Evolutionary conservation across 1,140 invertebrate species (phyloP).

Genomic region (Asbolus verrucosus): DNA sequence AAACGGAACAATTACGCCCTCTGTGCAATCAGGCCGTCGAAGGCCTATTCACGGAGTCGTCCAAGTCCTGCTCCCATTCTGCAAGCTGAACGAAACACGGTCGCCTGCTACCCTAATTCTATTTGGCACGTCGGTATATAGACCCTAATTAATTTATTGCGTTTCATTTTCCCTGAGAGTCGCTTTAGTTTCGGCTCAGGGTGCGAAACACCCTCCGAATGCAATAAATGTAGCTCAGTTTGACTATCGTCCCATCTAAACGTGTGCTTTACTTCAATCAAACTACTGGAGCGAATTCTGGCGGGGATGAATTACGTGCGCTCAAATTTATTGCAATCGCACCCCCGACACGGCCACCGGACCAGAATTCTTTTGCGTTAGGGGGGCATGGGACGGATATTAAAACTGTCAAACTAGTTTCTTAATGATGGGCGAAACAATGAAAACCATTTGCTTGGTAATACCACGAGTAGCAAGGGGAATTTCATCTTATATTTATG

Average conservation of each 20-base stretch:
- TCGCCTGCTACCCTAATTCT: constrained; percentile 49
- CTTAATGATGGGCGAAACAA: too few relatives aligned
- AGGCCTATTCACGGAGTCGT: constrained; percentile 37
- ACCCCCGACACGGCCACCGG: too few relatives aligned
- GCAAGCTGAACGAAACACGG: constrained; percentile 38
- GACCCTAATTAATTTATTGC: constrained; percentile 57
- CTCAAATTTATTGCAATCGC: too few relatives aligned
- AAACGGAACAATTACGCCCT: constrained; percentile 43
- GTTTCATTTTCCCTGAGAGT: constrained; percentile 53
- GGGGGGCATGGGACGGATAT: too few relatives aligned
- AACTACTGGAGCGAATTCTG: constrained; percentile 16
- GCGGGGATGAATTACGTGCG: neutral
- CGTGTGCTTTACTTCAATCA: constrained; percentile 43
- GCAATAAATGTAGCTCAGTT: constrained; percentile 45
- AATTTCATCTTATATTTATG: too few relatives aligned
- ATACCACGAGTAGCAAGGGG: too few relatives aligned
- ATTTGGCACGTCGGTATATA: constrained; percentile 54
- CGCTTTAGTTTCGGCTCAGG: constrained; percentile 45
- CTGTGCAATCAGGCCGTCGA: constrained; percentile 12
- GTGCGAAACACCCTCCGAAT: constrained; percentile 45
- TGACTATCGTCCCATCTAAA: constrained; percentile 35
- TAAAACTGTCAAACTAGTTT: too few relatives aligned
- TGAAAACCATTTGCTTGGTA: too few relatives aligned
- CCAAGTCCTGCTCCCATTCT: constrained; percentile 12
- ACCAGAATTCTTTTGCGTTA: too few relatives aligned